Conservation (phyloP, 2,888 invertebrate species). For the Caenorhabditis imperialis region DNA sequence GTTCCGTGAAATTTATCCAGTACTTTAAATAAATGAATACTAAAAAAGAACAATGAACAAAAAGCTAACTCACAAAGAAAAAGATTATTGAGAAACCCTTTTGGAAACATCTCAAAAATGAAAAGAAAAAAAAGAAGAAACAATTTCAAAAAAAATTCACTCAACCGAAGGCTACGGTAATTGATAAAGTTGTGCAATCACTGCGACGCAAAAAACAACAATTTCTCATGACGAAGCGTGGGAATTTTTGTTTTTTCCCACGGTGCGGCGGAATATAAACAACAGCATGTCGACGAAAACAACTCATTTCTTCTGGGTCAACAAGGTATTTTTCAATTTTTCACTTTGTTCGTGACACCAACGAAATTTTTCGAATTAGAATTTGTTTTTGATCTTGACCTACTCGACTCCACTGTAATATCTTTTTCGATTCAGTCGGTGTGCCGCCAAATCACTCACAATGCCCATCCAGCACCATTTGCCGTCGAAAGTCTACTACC, state of each 20-base stretch:
- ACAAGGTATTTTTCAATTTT: constrained; percentile 14
- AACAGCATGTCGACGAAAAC: not conserved
- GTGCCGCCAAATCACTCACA: not conserved
- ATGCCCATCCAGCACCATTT: constrained; percentile 9
- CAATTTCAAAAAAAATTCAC: not conserved
- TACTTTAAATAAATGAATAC: not conserved
- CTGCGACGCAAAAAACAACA: constrained; percentile 13
- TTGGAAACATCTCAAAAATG: not conserved
- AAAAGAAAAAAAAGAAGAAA: not conserved
- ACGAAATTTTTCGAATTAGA: not conserved
- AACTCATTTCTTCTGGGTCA: not conserved
- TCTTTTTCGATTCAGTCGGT: not conserved
- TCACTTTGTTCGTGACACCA: not conserved
- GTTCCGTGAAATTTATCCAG: not conserved
- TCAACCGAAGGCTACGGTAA: not conserved
- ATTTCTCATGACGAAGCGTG: constrained; percentile 25
- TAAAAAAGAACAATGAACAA: not conserved
- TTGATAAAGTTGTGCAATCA: constrained; percentile 7
- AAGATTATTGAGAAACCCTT: too few species aligned
- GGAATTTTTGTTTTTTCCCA: constrained; percentile 35
- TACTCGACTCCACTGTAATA: not conserved
- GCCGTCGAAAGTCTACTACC: constrained; percentile 30
- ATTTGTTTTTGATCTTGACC: constrained; percentile 1
- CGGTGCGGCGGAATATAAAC: constrained; percentile 16
- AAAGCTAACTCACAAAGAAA: not conserved